Base-by-base conservation (phyloP, 2,888 invertebrate species). In the Tineola bisselliella region DNA sequence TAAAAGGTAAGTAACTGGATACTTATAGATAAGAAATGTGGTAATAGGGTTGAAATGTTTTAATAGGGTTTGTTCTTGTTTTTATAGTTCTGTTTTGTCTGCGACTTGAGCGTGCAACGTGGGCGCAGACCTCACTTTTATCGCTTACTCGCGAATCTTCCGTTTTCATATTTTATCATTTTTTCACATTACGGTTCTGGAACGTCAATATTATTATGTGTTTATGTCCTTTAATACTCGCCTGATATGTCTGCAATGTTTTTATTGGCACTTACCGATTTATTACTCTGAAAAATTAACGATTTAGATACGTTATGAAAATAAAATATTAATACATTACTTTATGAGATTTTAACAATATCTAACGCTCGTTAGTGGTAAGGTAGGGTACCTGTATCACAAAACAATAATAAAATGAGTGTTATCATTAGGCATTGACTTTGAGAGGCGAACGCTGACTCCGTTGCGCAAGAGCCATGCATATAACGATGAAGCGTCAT, bases 81-180 rank as follows among this genome's bases (percentile, higher is more conserved):
- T 56, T 56, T 56, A 56, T 56, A 56, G 56, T 56, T 56, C 56
- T 56, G 56, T 56, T 56, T 56, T 30, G 56, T 25, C 56, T 19
- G 56, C 11, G 12, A n/a, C 56, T 11, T 11, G 3, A 56, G 17
- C 25, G 30, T 56, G 56, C 30, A 19, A n/a, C 25, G 3, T 3
- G 56, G 5, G 48, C 48, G 8, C 17, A n/a, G 17, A 15, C 15
- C 48, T 2, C 48, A 48, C 13, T 48, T 48, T 48, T 48, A 48
- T 48, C 48, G 48, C 48, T 48, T 48, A 48, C 48, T 48, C 48
- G 17, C 48, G 48, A 17, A 48, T 48, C 17, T 48, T 48, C 6
- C 15, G 13, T 48, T 17, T 44, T 48, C 48, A 48, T 48, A 17
- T 48, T 48, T 38, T 38, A 38, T n/a, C n/a, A 38, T 38, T 38